phyloP scores from a whole-genome alignment of 2,113 vertebrate genomes.

The Dendrocopos noguchii region DNA sequence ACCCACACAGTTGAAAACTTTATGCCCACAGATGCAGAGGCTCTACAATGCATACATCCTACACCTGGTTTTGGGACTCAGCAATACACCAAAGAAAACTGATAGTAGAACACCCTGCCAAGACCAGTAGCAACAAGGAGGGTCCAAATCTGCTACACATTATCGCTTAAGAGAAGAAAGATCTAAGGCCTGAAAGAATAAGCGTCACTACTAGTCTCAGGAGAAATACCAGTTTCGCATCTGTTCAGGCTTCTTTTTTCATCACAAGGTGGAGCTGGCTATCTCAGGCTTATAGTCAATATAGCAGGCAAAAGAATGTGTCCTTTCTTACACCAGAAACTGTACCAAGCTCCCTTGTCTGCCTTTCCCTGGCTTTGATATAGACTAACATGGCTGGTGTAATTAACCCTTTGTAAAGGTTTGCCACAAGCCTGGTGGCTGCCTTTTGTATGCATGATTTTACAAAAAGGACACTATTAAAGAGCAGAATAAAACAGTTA shows the following conservation, averaged over 20 bases:
- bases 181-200: neutral
- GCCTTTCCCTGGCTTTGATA: neutral
- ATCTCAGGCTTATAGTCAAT: neutral
- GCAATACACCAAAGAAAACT: neutral
- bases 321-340: neutral
- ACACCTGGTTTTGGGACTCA: neutral
- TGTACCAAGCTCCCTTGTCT: neutral
- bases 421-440: neutral
- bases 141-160: neutral
- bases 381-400: too few relatives aligned
- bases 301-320: neutral
- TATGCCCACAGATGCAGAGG: neutral
- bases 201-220: neutral
- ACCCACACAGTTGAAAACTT: neutral
- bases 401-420: neutral
- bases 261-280: neutral
- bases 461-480: neutral
- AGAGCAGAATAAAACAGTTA: neutral
- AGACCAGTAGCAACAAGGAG: neutral
- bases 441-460: neutral
- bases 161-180: neutral
- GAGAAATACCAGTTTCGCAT: neutral
- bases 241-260: neutral
- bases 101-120: neutral
- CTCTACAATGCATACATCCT: accelerated